phyloP scores from a whole-genome alignment of 2,113 vertebrate species.

The Gnathonemus echidnorhynchus region DNA sequence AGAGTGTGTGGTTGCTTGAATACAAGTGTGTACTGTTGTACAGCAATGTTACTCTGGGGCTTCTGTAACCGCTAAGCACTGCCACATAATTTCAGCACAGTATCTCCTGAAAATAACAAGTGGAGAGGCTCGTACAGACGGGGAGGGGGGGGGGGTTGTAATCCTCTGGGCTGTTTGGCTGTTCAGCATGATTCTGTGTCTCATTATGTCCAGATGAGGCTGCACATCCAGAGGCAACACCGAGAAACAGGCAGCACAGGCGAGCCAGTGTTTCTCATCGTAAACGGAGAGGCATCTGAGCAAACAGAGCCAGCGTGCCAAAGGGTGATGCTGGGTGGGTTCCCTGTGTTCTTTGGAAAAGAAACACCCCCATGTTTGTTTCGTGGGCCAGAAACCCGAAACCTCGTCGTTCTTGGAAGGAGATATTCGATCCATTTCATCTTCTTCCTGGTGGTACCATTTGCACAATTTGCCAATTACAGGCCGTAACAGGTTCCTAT shows the following conservation, averaged over 20 bases:
- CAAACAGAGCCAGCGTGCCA: slow-evolving; percentile 43
- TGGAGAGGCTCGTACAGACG: background rate
- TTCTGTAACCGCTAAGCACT: background rate
- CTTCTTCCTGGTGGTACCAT: background rate
- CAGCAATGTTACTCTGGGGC: background rate
- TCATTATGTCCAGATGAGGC: background rate
- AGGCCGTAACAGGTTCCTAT: background rate
- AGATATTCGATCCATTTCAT: slow-evolving; percentile 35
- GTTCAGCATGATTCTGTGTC: background rate
- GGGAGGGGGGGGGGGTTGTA: no score
- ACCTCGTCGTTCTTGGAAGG: slow-evolving; percentile 39
- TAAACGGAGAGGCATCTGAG: slow-evolving; percentile 52
- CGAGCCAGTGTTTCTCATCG: slow-evolving; percentile 37
- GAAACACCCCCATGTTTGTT: slow-evolving; percentile 3
- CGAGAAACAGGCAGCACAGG: slow-evolving; percentile 3
- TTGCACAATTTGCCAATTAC: background rate
- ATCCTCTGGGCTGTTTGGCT: background rate
- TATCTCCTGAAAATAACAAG: background rate
- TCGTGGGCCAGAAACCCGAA: background rate
- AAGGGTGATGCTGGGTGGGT: slow-evolving; percentile 24
- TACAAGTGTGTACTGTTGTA: background rate
- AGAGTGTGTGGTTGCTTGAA: background rate
- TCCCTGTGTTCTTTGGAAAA: slow-evolving; percentile 13
- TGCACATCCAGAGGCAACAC: no score
- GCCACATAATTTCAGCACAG: background rate